Conservation (phyloP, 2,113 vertebrate genomes). For the Cygnus atratus region DNA sequence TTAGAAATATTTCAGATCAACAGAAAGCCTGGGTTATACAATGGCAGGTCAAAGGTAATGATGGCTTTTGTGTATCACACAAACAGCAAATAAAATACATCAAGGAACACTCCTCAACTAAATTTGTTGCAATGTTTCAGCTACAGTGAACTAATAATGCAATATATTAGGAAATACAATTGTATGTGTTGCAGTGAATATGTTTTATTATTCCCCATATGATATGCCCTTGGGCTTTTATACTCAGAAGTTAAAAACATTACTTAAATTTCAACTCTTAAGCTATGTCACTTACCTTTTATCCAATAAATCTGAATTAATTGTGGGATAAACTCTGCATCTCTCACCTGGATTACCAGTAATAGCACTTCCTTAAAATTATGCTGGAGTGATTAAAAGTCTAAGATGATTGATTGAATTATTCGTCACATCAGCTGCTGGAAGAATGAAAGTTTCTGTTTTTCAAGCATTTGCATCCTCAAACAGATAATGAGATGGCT, state of each 20-base stretch:
- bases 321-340: neutral
- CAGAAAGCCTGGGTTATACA: neutral
- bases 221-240: neutral
- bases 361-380: neutral
- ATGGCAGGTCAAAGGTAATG: neutral
- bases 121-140: neutral
- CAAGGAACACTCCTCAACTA: neutral
- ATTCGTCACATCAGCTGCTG: neutral
- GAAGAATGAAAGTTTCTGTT: neutral
- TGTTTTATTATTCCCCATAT: neutral
- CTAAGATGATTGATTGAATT: neutral
- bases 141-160: neutral
- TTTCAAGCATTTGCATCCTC: neutral
- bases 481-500: neutral
- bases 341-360: neutral
- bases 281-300: neutral
- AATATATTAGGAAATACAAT: neutral
- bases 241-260: neutral
- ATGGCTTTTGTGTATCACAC: neutral
- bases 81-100: neutral
- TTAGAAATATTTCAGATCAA: neutral
- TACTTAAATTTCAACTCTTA: constrained; percentile 31
- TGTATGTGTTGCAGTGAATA: neutral
- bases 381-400: neutral
- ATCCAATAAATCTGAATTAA: constrained; percentile 41